A percentile compares a stretch with the other conserved stretches of the same genome.
Conservation (phyloP, 2,888 invertebrate species). For the Meiosimyza platycephala region DNA sequence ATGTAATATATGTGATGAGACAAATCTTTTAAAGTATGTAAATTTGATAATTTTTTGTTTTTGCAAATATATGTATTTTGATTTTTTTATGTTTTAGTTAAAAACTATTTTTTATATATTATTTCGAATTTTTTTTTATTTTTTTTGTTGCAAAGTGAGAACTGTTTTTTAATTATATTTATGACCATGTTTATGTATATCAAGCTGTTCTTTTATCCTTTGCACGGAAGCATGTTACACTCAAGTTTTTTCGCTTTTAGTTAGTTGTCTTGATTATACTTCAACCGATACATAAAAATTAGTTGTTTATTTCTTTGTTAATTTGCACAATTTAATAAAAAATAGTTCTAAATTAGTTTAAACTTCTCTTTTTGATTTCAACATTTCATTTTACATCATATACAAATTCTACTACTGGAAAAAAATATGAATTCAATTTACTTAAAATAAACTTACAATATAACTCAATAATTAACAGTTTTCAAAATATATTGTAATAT, state of each 20-base stretch:
- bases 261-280: no score
- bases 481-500: slow-evolving; percentile 6
- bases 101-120: slow-evolving; percentile 10
- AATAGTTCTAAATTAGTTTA: slow-evolving; percentile 15
- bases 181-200: no score
- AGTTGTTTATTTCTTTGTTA: not conserved
- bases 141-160: not conserved
- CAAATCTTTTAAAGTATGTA: slow-evolving; percentile 20
- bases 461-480: slow-evolving; percentile 23
- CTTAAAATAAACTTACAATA: slow-evolving; percentile 25
- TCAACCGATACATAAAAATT: not conserved
- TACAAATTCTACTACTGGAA: slow-evolving; percentile 23
- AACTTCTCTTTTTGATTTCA: slow-evolving; percentile 20
- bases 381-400: slow-evolving; percentile 23
- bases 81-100: slow-evolving; percentile 16
- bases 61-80: slow-evolving; percentile 21
- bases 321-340: slow-evolving; percentile 17
- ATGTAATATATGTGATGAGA: slow-evolving; percentile 21
- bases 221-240: no score
- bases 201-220: no score
- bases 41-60: slow-evolving; percentile 23
- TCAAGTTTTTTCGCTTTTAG: no score
- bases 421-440: not conserved
- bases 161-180: no score
- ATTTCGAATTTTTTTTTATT: not conserved